Base-by-base conservation (phyloP, 1,140 invertebrate genomes). In the Zaprionus capensis region DNA sequence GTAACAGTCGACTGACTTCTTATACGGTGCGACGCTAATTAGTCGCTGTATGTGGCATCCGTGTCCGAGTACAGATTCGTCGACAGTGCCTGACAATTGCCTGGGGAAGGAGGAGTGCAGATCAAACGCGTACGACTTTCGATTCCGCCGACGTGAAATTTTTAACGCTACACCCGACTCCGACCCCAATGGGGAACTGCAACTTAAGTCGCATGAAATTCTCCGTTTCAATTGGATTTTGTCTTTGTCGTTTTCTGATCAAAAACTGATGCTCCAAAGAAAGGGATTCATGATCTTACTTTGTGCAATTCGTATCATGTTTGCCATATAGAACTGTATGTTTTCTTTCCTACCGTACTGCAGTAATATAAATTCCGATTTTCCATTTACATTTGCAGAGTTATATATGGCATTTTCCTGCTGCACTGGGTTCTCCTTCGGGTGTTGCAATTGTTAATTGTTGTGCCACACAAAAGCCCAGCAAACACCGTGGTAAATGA, bases 91-190 rank as follows among this genome's bases (percentile, higher is more conserved):
- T 70, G 72, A 87, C 83, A 87, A 80, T 87, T 64, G 49, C 78
- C 62, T 31, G 55, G 63, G 71, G 68, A 20, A 49, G n/a, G 55
- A 34, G n/a, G 55, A 34, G 31, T 15, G n/a, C 70, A 88, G 84
- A 87, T 87, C 84, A 87, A 87, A 88, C 71, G 81, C 68, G 81
- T 15, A 62, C 55, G 76, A 65, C 71, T 80, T 73, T 71, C 44
- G 51, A 41, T 38, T 22, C 44, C n/a, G 31, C 34, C 41, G 31
- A 62, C 46, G 41, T 15, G 11, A n/a, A n/a, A 22, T 74, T 70
- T 38, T 26, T 58, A 44, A 44, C 41, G 5, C n/a, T 44, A 1
- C 15, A 17, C 5, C 36, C 36, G 4, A 14, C 36, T 38, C 4
- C n/a, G 6, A 7, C 41, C 38, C 38, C 15, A 41, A 9, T 46